Percentiles rank a stretch among this genome's conserved stretches.
These are phyloP conservation scores for Chrysomela aeneicollis DNA, from an alignment of 2,888 invertebrate genomes.

Conservation along the genomic window DNA sequence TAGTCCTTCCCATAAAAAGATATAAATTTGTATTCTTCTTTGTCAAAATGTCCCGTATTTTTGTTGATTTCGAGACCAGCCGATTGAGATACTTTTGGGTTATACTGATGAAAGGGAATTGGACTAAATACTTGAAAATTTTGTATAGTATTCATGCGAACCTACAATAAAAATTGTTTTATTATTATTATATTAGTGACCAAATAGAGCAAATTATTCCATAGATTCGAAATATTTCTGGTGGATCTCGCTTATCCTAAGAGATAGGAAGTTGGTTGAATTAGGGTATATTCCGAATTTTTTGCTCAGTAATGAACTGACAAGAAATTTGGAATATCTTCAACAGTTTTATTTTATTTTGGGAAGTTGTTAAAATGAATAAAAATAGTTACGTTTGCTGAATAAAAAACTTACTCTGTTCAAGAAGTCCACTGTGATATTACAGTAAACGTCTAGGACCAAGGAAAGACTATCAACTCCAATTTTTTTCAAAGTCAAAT, in stretches of 20 bases:
- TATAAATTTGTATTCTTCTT: conserved; percentile 74
- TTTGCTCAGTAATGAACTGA: conserved; percentile 2
- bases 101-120: conserved; percentile 89
- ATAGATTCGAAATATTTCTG: too few relatives aligned
- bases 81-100: conserved; percentile 68
- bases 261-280: too few relatives aligned
- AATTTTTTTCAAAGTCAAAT: conserved; percentile 74
- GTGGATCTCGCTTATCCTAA: too few relatives aligned
- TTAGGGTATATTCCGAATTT: too few relatives aligned
- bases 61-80: conserved; percentile 72
- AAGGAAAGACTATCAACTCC: conserved; percentile 77
- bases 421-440: conserved; percentile 83
- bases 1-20: conserved; percentile 89
- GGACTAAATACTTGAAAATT: conserved; percentile 91
- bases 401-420: conserved; percentile 71
- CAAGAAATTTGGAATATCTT: too few relatives aligned
- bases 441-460: conserved; percentile 71
- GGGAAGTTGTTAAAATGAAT: too few relatives aligned
- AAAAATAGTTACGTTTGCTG: too few relatives aligned
- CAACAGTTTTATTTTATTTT: too few relatives aligned
- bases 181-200: too few relatives aligned
- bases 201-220: too few relatives aligned
- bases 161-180: conserved; percentile 66
- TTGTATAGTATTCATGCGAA: conserved; percentile 93
- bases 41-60: conserved; percentile 81